A percentile compares a stretch with the other conserved stretches of the same genome.
These are phyloP conservation scores for Dicyrtomina minuta DNA, from an alignment of 2,888 invertebrate species.

Conservation along the genomic window DNA sequence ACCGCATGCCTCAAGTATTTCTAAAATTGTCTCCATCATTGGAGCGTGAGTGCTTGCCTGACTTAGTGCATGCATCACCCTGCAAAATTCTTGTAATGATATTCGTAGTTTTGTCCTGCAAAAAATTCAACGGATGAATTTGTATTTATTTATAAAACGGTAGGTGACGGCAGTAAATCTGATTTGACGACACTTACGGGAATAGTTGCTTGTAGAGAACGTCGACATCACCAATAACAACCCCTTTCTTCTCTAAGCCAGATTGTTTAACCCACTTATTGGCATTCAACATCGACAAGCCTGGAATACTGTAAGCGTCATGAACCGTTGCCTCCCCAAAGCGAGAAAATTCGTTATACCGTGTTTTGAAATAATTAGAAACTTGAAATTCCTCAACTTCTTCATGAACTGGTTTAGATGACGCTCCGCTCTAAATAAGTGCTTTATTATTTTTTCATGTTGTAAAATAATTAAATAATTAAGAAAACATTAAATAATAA, in stretches of 20 bases:
- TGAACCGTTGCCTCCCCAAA: constrained; percentile 19
- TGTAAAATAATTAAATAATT: too few species aligned
- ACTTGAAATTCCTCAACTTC: background rate
- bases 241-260: background rate
- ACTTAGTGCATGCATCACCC: background rate
- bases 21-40: background rate
- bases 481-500: background rate
- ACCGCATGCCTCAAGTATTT: background rate
- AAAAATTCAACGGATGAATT: background rate
- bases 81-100: background rate
- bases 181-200: constrained; percentile 5
- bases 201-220: constrained; percentile 17
- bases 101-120: constrained; percentile 10
- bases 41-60: background rate
- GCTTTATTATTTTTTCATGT: background rate
- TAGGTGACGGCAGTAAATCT: background rate
- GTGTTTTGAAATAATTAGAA: background rate
- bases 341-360: constrained; percentile 13
- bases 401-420: background rate
- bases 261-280: constrained; percentile 20
- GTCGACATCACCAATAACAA: constrained; percentile 7
- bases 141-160: background rate
- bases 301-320: background rate
- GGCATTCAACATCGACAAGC: constrained; percentile 7
- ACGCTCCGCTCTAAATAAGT: background rate